Percentiles rank a stretch among this genome's conserved stretches.
Conservation (phyloP, 2,113 vertebrate genomes). For the Sceloporus tristichus region DNA sequence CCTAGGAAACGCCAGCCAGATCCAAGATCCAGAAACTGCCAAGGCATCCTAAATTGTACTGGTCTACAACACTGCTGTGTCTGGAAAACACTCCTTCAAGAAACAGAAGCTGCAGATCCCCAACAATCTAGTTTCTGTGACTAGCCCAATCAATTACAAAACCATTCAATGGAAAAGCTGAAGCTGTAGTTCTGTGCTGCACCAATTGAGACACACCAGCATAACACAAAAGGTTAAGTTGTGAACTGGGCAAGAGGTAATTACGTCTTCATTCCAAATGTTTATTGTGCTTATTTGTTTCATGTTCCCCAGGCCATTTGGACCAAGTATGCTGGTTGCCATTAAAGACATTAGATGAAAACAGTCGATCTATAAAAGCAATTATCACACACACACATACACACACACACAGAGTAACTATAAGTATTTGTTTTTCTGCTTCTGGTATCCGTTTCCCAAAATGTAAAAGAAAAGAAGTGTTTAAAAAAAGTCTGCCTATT, state of each 20-base stretch:
- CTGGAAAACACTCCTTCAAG: not conserved
- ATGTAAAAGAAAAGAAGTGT: slow-evolving; percentile 53
- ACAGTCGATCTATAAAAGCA: slow-evolving; percentile 48
- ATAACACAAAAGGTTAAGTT: not conserved
- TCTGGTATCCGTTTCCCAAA: slow-evolving; percentile 50
- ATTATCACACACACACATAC: slow-evolving; percentile 47
- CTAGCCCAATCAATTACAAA: not conserved
- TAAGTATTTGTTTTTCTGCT: slow-evolving; percentile 42
- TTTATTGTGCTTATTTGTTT: not conserved
- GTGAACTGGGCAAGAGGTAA: not conserved
- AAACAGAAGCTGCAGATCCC: not conserved
- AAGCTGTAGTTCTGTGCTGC: not conserved
- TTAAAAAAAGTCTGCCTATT: slow-evolving; percentile 66
- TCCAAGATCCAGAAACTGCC: not conserved
- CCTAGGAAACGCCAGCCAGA: not conserved
- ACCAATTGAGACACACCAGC: not conserved
- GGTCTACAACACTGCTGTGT: not conserved
- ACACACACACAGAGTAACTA: slow-evolving; percentile 36
- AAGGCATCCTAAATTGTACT: not conserved
- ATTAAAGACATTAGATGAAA: slow-evolving; percentile 44
- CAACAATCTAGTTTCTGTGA: not conserved
- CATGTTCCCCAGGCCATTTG: slow-evolving; percentile 13
- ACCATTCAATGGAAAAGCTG: not conserved
- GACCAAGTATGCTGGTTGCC: slow-evolving; percentile 35
- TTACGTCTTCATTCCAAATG: not conserved